phyloP scores from a whole-genome alignment of 2,888 invertebrate genomes.

The Papilio demoleus region DNA sequence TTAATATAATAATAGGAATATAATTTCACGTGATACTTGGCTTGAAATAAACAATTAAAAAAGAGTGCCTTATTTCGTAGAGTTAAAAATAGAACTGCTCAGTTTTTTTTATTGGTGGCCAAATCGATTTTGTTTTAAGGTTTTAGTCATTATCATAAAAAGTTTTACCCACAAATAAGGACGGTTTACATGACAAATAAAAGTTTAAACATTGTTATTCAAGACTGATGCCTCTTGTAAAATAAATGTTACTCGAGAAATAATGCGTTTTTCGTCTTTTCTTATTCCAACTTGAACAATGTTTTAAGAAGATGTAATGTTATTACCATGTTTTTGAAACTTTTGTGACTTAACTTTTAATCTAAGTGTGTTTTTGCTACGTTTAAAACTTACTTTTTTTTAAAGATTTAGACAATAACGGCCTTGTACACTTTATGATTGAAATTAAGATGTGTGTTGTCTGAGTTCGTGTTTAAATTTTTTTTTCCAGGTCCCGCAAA shows the following conservation, averaged over 20 bases:
- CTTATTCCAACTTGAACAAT: constrained; percentile 18
- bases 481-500: too few species aligned
- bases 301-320: constrained; percentile 29
- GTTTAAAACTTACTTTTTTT: background rate
- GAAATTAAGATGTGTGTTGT: too few species aligned
- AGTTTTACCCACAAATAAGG: constrained; percentile 29
- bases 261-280: constrained; percentile 17
- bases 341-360: background rate
- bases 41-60: too few species aligned
- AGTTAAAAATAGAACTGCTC: too few species aligned
- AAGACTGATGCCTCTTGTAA: constrained; percentile 31
- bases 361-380: background rate
- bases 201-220: constrained; percentile 34
- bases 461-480: too few species aligned
- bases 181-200: constrained; percentile 35
- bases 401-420: too few species aligned
- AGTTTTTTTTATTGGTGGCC: background rate
- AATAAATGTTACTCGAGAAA: constrained; percentile 33
- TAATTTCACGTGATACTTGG: too few species aligned
- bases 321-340: constrained; percentile 22
- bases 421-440: too few species aligned
- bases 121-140: too few species aligned
- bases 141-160: constrained; percentile 32
- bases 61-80: too few species aligned
- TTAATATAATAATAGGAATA: too few species aligned